Conservation (phyloP, 2,113 vertebrate genomes). For the Rhabdomys dilectus region DNA sequence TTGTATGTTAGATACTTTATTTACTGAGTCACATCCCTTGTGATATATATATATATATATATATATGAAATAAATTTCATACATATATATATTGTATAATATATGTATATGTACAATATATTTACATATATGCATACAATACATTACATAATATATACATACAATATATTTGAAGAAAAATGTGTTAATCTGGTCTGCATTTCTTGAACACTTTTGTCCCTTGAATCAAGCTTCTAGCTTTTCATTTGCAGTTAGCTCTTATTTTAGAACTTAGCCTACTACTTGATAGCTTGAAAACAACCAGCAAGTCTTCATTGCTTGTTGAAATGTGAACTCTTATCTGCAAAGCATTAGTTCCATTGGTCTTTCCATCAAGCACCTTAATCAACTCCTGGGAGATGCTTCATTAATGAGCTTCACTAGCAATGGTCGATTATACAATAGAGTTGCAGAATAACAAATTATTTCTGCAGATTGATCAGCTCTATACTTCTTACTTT, state of each 20-base stretch:
- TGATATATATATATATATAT: background rate
- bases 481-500: constrained; percentile 8
- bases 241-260: background rate
- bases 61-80: no score
- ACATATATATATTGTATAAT: background rate
- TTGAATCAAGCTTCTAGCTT: background rate
- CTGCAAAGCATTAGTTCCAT: background rate
- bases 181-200: background rate
- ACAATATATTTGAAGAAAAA: background rate
- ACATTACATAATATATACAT: background rate
- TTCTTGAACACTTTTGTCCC: background rate
- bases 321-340: background rate
- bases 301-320: background rate
- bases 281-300: background rate
- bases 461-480: background rate
- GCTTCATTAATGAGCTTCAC: background rate
- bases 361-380: background rate
- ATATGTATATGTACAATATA: background rate
- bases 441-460: background rate
- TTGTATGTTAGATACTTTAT: background rate
- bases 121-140: background rate
- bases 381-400: background rate
- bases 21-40: background rate
- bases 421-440: background rate
- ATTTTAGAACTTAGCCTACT: background rate